Evolutionary conservation across 2,888 invertebrate genomes (phyloP).

Genomic region (Caenorhabditis sp.): DNA sequence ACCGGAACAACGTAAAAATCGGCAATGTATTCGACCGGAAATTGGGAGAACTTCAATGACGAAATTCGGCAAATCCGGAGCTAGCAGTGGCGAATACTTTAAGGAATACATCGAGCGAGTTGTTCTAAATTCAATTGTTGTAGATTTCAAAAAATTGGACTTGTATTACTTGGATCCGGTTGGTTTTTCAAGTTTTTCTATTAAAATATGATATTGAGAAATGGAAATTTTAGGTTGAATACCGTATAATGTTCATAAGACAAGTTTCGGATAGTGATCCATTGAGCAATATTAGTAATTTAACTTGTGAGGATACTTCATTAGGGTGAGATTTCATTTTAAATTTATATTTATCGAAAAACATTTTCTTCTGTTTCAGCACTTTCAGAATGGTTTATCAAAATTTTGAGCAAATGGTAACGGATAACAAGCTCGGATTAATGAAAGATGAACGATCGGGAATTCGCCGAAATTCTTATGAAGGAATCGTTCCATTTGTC

Average conservation of each 20-base stretch:
- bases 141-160: slow-evolving; percentile 89
- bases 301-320: too few species aligned
- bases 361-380: too few species aligned
- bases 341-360: too few species aligned
- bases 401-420: neutral
- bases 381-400: neutral
- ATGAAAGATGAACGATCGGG: neutral
- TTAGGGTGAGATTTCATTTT: too few species aligned
- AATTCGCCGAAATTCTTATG: neutral
- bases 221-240: neutral
- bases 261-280: neutral
- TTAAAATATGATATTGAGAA: too few species aligned
- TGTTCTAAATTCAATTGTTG: slow-evolving; percentile 85
- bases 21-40: slow-evolving; percentile 51
- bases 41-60: slow-evolving; percentile 83
- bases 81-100: slow-evolving; percentile 91
- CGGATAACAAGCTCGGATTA: neutral
- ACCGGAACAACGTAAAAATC: slow-evolving; percentile 75
- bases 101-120: slow-evolving; percentile 93
- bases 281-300: too few species aligned
- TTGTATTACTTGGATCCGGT: slow-evolving; percentile 80
- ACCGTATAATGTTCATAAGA: neutral
- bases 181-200: too few species aligned
- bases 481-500: neutral
- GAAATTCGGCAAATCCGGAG: slow-evolving; percentile 86